phyloP scores from a whole-genome alignment of 1,140 invertebrate genomes.

The Hermatobates lingyangjiaoensis region DNA sequence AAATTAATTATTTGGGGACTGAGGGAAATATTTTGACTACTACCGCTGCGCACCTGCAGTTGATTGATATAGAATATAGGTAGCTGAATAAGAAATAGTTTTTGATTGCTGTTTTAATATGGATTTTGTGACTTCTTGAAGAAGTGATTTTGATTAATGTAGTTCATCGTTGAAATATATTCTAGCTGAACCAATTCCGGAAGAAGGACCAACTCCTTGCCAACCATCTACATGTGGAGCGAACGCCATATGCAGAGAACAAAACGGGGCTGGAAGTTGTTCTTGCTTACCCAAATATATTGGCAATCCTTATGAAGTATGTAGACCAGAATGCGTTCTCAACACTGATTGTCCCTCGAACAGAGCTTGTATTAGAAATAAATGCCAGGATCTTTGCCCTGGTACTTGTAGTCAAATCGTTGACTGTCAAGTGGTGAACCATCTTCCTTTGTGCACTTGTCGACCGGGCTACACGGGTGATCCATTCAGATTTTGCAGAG shows the following conservation, averaged over 20 bases:
- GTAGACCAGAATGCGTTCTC: constrained; percentile 51
- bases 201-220: constrained; percentile 25
- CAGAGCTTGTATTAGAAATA: constrained; percentile 44
- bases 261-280: constrained; percentile 25
- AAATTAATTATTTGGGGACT: too few species aligned
- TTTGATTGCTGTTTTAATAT: background rate
- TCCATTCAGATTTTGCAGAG: constrained; percentile 28
- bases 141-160: too few species aligned
- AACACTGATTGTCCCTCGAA: constrained; percentile 44
- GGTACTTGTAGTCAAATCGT: constrained; percentile 45
- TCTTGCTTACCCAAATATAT: constrained; percentile 41
- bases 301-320: constrained; percentile 48
- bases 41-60: too few species aligned
- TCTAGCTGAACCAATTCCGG: constrained; percentile 2
- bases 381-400: constrained; percentile 47
- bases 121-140: background rate
- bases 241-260: constrained; percentile 25
- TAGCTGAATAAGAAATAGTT: background rate
- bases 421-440: constrained; percentile 44
- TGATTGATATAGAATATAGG: too few species aligned
- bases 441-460: constrained; percentile 49
- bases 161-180: too few species aligned
- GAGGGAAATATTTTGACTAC: too few species aligned
- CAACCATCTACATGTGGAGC: constrained; percentile 31
- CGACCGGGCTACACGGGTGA: constrained; percentile 30